phyloP scores from a whole-genome alignment of 2,888 invertebrate genomes.

The Nysson spinosus region DNA sequence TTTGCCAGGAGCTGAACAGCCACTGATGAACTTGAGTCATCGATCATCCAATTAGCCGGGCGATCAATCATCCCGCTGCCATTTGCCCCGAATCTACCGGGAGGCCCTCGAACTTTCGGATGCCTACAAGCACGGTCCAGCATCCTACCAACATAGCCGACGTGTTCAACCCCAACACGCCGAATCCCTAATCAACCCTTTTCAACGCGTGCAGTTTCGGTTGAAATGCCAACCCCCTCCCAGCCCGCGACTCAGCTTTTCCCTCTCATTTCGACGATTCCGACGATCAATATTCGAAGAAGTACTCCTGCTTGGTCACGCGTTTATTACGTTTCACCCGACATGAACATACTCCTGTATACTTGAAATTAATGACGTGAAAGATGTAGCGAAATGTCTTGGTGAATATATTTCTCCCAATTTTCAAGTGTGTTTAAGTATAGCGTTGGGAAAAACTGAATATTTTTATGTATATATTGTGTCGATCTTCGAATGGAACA shows the following conservation, averaged over 20 bases:
- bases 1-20: conserved; percentile 61
- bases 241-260: conserved; percentile 46
- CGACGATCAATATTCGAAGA: conserved; percentile 52
- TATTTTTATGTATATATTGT: no score
- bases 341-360: no score
- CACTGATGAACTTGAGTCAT: conserved; percentile 79
- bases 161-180: conserved; percentile 72
- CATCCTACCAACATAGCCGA: conserved; percentile 62
- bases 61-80: conserved; percentile 86
- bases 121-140: conserved; percentile 63
- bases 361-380: neutral
- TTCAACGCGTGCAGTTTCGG: conserved; percentile 75
- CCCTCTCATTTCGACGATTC: conserved; percentile 48
- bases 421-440: no score
- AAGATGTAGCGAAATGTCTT: neutral
- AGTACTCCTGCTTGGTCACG: conserved; percentile 15
- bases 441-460: no score
- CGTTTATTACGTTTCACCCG: conserved; percentile 33
- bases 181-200: conserved; percentile 77
- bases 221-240: conserved; percentile 46
- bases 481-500: no score
- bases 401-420: no score
- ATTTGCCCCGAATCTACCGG: conserved; percentile 74
- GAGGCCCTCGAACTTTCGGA: conserved; percentile 51
- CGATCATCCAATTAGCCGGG: conserved; percentile 87